Evolutionary conservation across 2,797 vertebrate genomes (phyloP), one percentile per base, ranked within the genome.

Genomic region (Pteropus rufus): DNA sequence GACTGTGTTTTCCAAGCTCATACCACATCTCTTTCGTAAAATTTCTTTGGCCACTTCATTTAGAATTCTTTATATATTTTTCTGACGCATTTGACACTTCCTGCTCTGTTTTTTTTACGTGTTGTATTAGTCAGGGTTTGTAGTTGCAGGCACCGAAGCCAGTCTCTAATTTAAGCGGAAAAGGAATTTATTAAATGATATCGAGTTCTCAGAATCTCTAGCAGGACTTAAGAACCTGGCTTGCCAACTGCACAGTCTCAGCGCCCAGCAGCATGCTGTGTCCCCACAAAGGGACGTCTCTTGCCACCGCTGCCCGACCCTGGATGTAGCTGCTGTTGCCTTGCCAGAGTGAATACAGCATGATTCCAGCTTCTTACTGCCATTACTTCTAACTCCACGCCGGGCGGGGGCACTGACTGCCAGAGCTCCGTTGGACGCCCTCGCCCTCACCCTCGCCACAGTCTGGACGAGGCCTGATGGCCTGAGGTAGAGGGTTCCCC

Each of bases 21-120:
- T 2, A 34, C 34, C 80, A 31, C 26, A 49, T 41, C 4, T 14
- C 18, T 11, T 67, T 80, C 4, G 34, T 65, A 39, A 56, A 23
- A 26, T 41, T 16, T 54, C 31, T 94, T 34, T 36, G 65, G 49
- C 58, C 18, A 36, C 34, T 69, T 67, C 65, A 72, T 12, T 52
- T 44, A 89, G 44, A 21, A 84, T 46, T 84, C 36, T 77, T 72
- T 18, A 29, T 58, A 76, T 29, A 14, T 73, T 80, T 60, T 90
- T 46, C 91, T 73, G 86, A 80, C 15, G 34, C 80, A 31, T 84
- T 23, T 54, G 65, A 58, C 16, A 58, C 36, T 54, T 44, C 6
- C 11, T 52, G 12, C 34, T 21, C 39, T 29, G 1, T 46, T 46
- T 60, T 49, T 41, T 76, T 54, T 10, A 58, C 34, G 34, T 41